A percentile compares a stretch with the other conserved stretches of the same genome.
phyloP scores from a whole-genome alignment of 2,797 vertebrate genomes.

The Antennarius maculatus region DNA sequence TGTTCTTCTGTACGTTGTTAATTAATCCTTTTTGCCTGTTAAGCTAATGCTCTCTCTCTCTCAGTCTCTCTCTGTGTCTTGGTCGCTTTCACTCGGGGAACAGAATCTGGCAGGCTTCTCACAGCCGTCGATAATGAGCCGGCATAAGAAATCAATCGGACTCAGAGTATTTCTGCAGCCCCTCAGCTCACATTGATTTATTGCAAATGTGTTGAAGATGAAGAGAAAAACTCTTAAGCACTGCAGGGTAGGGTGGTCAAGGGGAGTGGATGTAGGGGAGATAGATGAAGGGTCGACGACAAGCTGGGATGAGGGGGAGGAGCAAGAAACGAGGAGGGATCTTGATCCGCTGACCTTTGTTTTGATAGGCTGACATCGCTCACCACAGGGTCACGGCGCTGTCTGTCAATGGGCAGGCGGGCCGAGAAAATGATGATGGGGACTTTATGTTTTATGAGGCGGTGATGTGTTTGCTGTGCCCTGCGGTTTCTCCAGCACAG shows the following conservation, averaged over 20 bases:
- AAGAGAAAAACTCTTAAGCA: slow-evolving; percentile 66
- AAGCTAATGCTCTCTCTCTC: slow-evolving; percentile 13
- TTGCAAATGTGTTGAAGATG: slow-evolving; percentile 68
- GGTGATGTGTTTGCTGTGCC: slow-evolving; percentile 46
- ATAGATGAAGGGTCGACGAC: slow-evolving; percentile 34
- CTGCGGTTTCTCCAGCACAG: slow-evolving; percentile 34
- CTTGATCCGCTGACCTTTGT: slow-evolving; percentile 50
- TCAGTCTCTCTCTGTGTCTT: slow-evolving; percentile 9
- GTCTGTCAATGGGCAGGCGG: slow-evolving; percentile 45
- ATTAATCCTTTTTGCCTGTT: slow-evolving; percentile 43
- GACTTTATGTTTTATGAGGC: slow-evolving; percentile 40
- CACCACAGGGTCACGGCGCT: slow-evolving; percentile 46
- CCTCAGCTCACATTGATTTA: slow-evolving; percentile 75
- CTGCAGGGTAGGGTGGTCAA: slow-evolving; percentile 36
- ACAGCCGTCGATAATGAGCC: slow-evolving; percentile 60
- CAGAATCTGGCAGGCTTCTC: slow-evolving; percentile 51
- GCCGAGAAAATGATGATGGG: slow-evolving; percentile 55
- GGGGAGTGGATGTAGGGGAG: slow-evolving; percentile 29
- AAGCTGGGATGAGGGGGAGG: slow-evolving; percentile 25
- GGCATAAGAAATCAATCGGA: slow-evolving; percentile 78
- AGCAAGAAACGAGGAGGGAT: slow-evolving; percentile 10
- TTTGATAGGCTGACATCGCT: slow-evolving; percentile 43
- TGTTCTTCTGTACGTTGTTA: slow-evolving; percentile 35
- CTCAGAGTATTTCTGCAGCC: slow-evolving; percentile 66
- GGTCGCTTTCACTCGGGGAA: slow-evolving; percentile 38